Evolutionary conservation across 2,797 vertebrate species (phyloP).

Genomic region (Parauchenoglanis ngamensis): DNA sequence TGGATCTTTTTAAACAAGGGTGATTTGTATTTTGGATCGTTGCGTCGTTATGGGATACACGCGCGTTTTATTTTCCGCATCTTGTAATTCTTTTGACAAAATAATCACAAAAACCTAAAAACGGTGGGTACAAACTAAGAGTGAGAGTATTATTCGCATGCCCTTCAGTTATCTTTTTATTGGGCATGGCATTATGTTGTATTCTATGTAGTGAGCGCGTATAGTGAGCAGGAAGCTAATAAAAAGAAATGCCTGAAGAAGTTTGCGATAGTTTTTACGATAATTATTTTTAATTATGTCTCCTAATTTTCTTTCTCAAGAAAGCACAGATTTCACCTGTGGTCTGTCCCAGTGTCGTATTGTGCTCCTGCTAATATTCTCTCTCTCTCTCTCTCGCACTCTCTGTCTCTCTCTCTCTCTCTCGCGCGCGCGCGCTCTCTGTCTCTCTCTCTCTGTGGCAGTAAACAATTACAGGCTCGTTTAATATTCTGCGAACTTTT

Average conservation of each 20-base stretch:
- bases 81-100: too few species aligned
- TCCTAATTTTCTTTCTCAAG: not conserved
- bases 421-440: too few species aligned
- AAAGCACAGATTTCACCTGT: not conserved
- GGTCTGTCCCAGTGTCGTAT: too few species aligned
- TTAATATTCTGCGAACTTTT: not conserved
- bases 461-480: not conserved
- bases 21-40: not conserved
- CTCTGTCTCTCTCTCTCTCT: too few species aligned
- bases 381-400: not conserved
- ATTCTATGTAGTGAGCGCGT: not conserved
- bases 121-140: too few species aligned
- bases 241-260: not conserved
- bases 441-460: not conserved
- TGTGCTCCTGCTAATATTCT: not conserved
- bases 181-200: too few species aligned
- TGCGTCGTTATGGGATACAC: not conserved
- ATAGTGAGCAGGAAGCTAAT: not conserved
- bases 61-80: not conserved
- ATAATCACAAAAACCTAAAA: too few species aligned
- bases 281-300: not conserved
- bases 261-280: too few species aligned
- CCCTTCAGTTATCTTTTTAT: too few species aligned
- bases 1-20: too few species aligned
- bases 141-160: too few species aligned